phyloP scores from a whole-genome alignment of 2,797 vertebrate species.

The Microctenopoma lineatum region DNA sequence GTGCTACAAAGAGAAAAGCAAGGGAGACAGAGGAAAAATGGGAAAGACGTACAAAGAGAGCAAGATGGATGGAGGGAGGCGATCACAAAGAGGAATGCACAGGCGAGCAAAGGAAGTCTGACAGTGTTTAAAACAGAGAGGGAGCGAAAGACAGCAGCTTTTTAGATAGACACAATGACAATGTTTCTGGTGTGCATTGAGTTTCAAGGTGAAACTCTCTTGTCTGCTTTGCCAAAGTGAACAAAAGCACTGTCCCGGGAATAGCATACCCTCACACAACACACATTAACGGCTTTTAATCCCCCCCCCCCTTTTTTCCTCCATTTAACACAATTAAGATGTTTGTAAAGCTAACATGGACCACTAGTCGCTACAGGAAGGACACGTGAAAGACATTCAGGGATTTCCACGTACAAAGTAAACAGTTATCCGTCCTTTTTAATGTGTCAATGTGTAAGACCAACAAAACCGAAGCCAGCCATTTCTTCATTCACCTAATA shows the following conservation, averaged over 20 bases:
- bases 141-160: slow-evolving; percentile 48
- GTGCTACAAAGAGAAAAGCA: slow-evolving; percentile 65
- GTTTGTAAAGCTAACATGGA: slow-evolving; percentile 85
- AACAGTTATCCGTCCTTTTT: slow-evolving; percentile 70
- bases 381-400: slow-evolving; percentile 80
- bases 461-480: slow-evolving; percentile 66
- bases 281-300: slow-evolving; percentile 85
- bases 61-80: slow-evolving; percentile 60
- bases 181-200: slow-evolving; percentile 76
- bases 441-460: slow-evolving; percentile 61
- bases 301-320: slow-evolving; percentile 76
- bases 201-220: slow-evolving; percentile 85
- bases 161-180: slow-evolving; percentile 81
- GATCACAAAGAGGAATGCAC: slow-evolving; percentile 65
- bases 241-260: slow-evolving; percentile 84
- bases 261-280: slow-evolving; percentile 75
- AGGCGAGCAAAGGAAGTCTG: slow-evolving; percentile 54
- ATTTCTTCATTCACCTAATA: slow-evolving; percentile 70
- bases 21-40: slow-evolving; percentile 52
- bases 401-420: slow-evolving; percentile 79
- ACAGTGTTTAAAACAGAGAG: slow-evolving; percentile 52
- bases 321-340: slow-evolving; percentile 87
- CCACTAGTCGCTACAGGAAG: slow-evolving; percentile 79
- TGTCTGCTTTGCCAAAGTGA: slow-evolving; percentile 79
- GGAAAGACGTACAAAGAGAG: slow-evolving; percentile 62